These are phyloP conservation scores for Sylvicapra grimmia DNA, from an alignment of 2,113 vertebrate genomes.

Conservation along the genomic window DNA sequence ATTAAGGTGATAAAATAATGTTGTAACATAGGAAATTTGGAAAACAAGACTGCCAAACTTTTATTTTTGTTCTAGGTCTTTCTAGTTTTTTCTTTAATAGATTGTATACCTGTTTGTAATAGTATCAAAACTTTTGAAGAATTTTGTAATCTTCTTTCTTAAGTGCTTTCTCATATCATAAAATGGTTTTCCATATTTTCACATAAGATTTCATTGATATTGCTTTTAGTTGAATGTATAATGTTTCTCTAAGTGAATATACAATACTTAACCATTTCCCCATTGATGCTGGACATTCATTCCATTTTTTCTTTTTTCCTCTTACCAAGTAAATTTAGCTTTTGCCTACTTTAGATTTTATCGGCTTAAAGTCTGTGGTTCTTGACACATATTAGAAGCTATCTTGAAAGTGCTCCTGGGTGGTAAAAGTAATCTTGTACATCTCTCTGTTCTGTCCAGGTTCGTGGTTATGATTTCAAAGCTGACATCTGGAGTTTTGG, in stretches of 20 bases:
- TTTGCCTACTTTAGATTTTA: not conserved
- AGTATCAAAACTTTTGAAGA: not conserved
- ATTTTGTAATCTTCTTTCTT: not conserved
- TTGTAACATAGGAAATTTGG: not conserved
- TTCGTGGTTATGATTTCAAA: constrained; percentile 98
- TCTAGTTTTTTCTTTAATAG: not conserved
- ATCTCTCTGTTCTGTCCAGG: constrained; percentile 76
- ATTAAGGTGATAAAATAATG: not conserved
- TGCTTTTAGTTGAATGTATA: not conserved
- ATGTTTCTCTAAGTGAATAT: not conserved
- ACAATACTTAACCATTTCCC: not conserved
- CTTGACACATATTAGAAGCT: not conserved
- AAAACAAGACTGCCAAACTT: not conserved
- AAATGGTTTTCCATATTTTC: constrained; percentile 22
- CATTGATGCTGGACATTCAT: not conserved
- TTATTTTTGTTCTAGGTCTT: not conserved
- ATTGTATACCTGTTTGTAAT: not conserved
- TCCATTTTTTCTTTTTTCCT: not conserved
- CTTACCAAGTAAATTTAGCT: not conserved
- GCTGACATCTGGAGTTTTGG: constrained; percentile 99
- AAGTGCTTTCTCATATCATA: not conserved
- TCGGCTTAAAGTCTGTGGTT: not conserved
- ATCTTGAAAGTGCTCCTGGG: not conserved
- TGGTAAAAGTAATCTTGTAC: not conserved
- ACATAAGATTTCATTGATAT: not conserved